Base-by-base conservation (phyloP, 2,113 vertebrate genomes). In the Pterocles burchelli region DNA sequence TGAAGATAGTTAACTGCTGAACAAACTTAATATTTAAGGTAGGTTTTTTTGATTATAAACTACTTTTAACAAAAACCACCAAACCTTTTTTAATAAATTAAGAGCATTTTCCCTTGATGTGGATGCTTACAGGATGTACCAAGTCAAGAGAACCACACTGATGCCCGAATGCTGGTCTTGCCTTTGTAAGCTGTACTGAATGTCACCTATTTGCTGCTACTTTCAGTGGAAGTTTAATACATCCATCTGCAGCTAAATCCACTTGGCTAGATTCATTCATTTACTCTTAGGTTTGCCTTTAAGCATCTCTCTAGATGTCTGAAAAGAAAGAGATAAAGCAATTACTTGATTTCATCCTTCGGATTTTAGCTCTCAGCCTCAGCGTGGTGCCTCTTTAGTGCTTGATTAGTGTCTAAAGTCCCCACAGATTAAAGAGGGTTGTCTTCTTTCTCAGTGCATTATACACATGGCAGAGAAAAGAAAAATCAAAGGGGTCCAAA, bases 261-360 rank as follows among this genome's bases (percentile, higher is more conserved):
- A 85, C 88, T 86, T 6, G 62, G 73, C 70, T 75, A 13, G 1
- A 49, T 46, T 90, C 92, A 82, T 95, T 89, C 90, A 54, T 78
- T 93, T 65, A 65, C 95, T 95, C 81, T 85, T 46, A 57, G 73
- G 68, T 92, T 90, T 96, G 73, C 93, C 92, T 96, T 88, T 75
- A 84, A 96, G 88, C 70, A 45, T 92, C 68, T 84, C 72, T 84
- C 92, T 92, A 74, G 86, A 92, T 57, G 88, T 45, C 92, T 93
- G 90, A 89, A 93, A 93, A 97, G 95, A 93, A 92, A 88, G 87
- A 96, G 51, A 96, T 92, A 89, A 95, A 94, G 90, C 88, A 92
- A 95, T 93, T 97, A 93, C 94, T 97, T 92, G 88, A 97, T 94
- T 96, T 94, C 95, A 92, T 96, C 92, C 95, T 92, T 72, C 26